phyloP scores from a whole-genome alignment of 2,113 vertebrate genomes.

The Megaceryle torquata region DNA sequence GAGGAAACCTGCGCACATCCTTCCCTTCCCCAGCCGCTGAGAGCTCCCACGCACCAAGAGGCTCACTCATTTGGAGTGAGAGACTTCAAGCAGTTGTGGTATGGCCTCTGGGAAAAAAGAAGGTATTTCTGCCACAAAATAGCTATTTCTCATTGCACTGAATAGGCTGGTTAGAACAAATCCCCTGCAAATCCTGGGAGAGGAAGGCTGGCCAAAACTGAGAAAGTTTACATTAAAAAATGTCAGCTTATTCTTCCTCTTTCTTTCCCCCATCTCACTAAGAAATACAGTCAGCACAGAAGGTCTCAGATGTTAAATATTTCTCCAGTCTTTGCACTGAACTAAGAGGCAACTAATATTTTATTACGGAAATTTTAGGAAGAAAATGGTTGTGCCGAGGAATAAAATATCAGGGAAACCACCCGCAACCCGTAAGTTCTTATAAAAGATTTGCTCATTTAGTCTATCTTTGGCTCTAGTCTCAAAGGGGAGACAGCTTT shows the following conservation, averaged over 20 bases:
- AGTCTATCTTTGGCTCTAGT: not conserved
- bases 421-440: not conserved
- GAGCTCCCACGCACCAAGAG: not conserved
- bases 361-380: not conserved
- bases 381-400: not conserved
- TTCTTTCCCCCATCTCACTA: not conserved
- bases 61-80: not conserved
- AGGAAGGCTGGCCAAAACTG: not conserved
- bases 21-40: not conserved
- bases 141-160: not conserved
- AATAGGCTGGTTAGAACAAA: not conserved
- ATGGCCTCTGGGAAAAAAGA: not conserved
- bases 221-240: not conserved
- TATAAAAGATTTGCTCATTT: not conserved
- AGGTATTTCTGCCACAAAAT: not conserved
- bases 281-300: not conserved
- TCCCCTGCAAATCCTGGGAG: not conserved
- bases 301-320: not conserved
- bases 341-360: not conserved
- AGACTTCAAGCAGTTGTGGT: not conserved
- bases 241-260: not conserved
- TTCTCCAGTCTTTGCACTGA: not conserved
- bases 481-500: slow-evolving; percentile 4
- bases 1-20: not conserved
- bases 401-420: not conserved